Percentiles rank a stretch among this genome's conserved stretches.
phyloP scores from a whole-genome alignment of 2,888 invertebrate species.

The Dendrolimus houi region DNA sequence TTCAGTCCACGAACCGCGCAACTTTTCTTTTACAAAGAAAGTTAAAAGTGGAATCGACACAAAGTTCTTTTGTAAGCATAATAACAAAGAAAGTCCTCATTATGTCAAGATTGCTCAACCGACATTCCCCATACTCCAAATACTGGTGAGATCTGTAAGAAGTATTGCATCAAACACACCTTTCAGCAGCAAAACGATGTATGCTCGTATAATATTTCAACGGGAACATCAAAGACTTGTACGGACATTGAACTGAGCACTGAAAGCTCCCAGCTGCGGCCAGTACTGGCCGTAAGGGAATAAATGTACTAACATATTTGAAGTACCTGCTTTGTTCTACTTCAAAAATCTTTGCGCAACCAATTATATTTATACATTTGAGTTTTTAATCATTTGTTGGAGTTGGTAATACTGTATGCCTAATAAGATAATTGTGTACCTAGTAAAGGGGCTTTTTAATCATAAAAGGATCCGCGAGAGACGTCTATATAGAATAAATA shows the following conservation, averaged over 20 bases:
- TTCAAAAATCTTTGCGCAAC: constrained; percentile 8
- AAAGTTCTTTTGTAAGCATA: not conserved
- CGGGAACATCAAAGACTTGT: constrained; percentile 54
- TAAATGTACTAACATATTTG: not conserved
- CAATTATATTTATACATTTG: no score
- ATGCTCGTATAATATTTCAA: constrained; percentile 50
- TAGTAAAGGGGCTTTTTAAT: no score
- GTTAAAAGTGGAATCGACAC: not conserved
- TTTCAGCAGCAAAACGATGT: constrained; percentile 30
- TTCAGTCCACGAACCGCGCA: no score
- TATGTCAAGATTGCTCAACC: not conserved
- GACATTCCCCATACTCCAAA: not conserved
- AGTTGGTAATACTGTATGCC: no score
- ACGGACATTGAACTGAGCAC: constrained; percentile 53
- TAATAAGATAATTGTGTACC: no score
- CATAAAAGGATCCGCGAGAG: no score
- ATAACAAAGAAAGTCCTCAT: not conserved
- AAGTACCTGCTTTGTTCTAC: constrained; percentile 21
- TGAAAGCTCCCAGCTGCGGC: constrained; percentile 21
- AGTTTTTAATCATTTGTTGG: no score
- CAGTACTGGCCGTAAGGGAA: constrained; percentile 8
- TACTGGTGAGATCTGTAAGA: not conserved
- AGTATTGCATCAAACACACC: constrained; percentile 33
- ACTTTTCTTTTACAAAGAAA: not conserved
- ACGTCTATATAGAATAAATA: no score